Percentiles rank a stretch among this genome's conserved stretches.
Evolutionary conservation across 1,140 invertebrate species (phyloP).

Genomic region (Oreohelix idahoensis): DNA sequence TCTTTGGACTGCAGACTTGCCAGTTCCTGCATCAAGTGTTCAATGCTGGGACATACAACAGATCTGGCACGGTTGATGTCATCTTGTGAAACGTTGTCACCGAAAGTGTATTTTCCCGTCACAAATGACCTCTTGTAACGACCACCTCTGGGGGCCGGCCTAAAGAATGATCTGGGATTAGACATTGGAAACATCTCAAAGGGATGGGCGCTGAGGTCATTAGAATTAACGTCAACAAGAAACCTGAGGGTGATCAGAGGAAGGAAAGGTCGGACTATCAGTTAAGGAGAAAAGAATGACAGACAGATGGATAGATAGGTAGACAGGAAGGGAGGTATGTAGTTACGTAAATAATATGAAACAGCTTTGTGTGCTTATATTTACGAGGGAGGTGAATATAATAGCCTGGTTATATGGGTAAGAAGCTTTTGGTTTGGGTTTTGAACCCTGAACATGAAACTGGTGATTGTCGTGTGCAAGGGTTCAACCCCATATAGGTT

Average conservation of each 20-base stretch:
- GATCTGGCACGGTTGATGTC: background rate
- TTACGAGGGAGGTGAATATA: too few relatives aligned
- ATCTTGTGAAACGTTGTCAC: background rate
- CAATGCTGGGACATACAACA: background rate
- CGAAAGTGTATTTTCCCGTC: background rate
- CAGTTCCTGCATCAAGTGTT: background rate
- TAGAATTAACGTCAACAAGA: slow-evolving; percentile 2
- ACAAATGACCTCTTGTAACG: background rate
- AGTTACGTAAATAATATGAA: too few relatives aligned
- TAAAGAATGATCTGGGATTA: background rate
- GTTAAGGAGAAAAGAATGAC: background rate
- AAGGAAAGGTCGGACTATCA: background rate
- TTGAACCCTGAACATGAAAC: too few relatives aligned
- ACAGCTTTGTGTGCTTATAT: too few relatives aligned
- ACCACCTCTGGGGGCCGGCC: background rate
- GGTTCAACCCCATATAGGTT: too few relatives aligned
- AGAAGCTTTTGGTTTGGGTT: too few relatives aligned
- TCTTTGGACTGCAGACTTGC: background rate
- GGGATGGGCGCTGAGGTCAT: background rate
- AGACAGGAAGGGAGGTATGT: too few relatives aligned
- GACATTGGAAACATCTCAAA: background rate
- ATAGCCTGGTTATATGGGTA: too few relatives aligned
- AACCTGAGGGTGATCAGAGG: background rate
- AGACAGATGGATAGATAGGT: background rate
- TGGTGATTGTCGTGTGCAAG: too few relatives aligned